Evolutionary conservation across 2,888 invertebrate species (phyloP), one percentile per base, ranked within the genome.

Genomic region (Drosophila mulleri): DNA sequence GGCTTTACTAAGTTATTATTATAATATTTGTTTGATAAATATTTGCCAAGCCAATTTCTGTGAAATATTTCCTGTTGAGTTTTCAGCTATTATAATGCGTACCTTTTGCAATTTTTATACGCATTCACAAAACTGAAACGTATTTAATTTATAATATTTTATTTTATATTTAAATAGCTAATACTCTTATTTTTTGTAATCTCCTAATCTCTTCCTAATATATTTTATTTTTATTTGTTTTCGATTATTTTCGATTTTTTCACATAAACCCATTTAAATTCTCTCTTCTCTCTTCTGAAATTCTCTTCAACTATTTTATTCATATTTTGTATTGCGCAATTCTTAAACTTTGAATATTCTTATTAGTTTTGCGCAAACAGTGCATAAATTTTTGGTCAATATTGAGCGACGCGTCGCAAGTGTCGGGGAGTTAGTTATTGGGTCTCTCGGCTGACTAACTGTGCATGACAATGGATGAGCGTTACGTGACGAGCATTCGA

Each of bases 401-500:
- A 65, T 41, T 23, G 50, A 12, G 5, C 37, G 37, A 11, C 23
- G 37, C 53, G 23, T 11, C 37, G 23, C 18, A 32, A 37, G 18
- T 20, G 66, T 42, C 35, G 44, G 23, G 44, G 23, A 56, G 58
- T 20, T 53, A 56, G 58, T 20, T 53, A 20, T 53, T 35, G 41
- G 41, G 52, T 64, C 60, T 67, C 53, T 47, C 52, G 66, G 67
- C 75, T 80, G 83, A 84, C 83, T 89, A 79, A 84, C 82, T 84
- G 89, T 85, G 85, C 83, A 80, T 89, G 80, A 67, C 78, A 89
- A 82, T 80, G 80, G 74, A 62, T 64, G 59, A 65, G 66, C 48
- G 69, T 83, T 84, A 89, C 89, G 84, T 89, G 84, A 82, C 83
- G 62, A 50, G 89, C 73, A 89, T 86, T 68, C 57, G 45, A 72